Evolutionary conservation across 37 sponge, comb jelly and placozoan species (phyloP).

Genomic region (Dysidea cf. avara): DNA sequence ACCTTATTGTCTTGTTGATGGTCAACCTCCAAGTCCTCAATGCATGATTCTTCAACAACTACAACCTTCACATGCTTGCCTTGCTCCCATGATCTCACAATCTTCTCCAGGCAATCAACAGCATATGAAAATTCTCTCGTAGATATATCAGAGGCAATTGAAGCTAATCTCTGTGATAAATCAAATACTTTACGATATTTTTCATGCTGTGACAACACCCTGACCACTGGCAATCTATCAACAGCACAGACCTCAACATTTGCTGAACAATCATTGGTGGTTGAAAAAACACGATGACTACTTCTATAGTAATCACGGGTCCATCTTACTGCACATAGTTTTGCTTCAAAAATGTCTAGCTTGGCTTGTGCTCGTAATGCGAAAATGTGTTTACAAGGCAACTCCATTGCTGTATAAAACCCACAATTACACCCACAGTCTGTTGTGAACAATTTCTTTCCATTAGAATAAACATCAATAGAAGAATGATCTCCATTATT

Average conservation of each 20-base stretch:
- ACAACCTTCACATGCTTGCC: too few species aligned
- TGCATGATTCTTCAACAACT: too few species aligned
- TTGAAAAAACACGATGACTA: conserved; percentile 30
- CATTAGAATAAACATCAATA: conserved; percentile 13
- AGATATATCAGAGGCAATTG: too few species aligned
- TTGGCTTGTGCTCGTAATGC: conserved; percentile 19
- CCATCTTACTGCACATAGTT: conserved; percentile 33
- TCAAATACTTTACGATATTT: conserved; percentile 52
- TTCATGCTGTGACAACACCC: conserved; percentile 42
- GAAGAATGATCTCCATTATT: conserved; percentile 4
- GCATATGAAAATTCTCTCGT: too few species aligned
- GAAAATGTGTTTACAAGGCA: conserved; percentile 60
- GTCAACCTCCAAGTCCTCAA: too few species aligned
- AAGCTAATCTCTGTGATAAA: too few species aligned
- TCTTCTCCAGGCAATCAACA: too few species aligned
- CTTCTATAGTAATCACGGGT: conserved; percentile 26
- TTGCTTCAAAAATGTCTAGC: conserved; percentile 9
- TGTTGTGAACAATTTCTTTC: conserved; percentile 10
- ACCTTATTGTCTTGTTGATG: too few species aligned
- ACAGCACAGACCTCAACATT: background rate
- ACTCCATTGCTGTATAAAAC: conserved; percentile 31
- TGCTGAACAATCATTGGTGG: conserved; percentile 1
- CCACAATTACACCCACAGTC: conserved; percentile 28
- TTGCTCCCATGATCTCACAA: too few species aligned
- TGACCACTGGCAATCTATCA: background rate